Base-by-base conservation (phyloP, 1,140 invertebrate species). In the Anthonomus grandis region DNA sequence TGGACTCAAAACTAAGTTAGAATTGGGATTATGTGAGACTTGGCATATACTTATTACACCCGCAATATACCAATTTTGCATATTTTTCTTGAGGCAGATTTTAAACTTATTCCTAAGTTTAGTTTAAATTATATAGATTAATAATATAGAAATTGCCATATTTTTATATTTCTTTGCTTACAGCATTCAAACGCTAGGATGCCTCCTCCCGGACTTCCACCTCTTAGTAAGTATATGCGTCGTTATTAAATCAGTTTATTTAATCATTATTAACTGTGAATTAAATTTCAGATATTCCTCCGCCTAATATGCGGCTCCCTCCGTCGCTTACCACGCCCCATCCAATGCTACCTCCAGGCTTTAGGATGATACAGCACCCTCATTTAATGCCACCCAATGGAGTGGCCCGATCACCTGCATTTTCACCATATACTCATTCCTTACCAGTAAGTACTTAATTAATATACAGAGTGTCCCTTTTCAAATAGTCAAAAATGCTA, bases 371-470 rank as follows among this genome's bases (percentile, higher is more conserved):
- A 13, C 58, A 51, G 9, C 60, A 60, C 45, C 57, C 49, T 4
- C 57, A 55, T 23, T 49, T 62, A 17, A 57, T 65, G 55, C 54
- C 53, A 31, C 38, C 45, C 3, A 63, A 60, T 45, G 59, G 57
- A 10, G 51, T 45, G 6, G 47, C 47, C 3, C 49, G 57, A 19
- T n/a, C n/a, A n/a, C 34, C 73, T 60, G 27, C 27, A 6, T 42
- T 55, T 59, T 57, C 65, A 46, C 75, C 75, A 39, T 58, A 71
- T 18, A 68, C 69, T 56, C 72, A 70, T 27, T 64, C 57, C n/a
- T 41, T 56, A 22, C 57, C 57, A 10, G 61, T 63, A 57, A 63
- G 61, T 57, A n/a, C n/a, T n/a, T n/a, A n/a, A n/a, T n/a, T n/a
- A n/a, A n/a, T n/a, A n/a, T n/a, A n/a, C n/a, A n/a, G n/a, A n/a